Evolutionary conservation across 2,113 vertebrate species (phyloP), one percentile per base, ranked within the genome.

Genomic region (Hyaena hyaena): DNA sequence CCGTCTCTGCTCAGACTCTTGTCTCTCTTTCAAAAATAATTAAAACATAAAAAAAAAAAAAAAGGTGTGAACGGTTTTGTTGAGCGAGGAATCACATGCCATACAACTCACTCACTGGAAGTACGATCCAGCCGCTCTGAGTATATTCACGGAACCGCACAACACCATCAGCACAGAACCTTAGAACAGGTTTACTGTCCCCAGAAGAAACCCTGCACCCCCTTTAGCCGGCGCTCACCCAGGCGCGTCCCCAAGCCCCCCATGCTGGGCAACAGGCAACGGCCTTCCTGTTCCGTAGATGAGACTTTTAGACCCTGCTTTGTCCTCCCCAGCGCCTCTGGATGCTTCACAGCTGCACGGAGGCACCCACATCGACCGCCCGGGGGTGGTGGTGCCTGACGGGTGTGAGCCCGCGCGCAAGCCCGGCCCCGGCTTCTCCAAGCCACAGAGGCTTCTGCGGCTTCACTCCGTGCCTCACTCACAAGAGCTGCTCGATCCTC

Each of bases 21-120:
- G 58, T 61, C 21, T 61, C 58, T 61, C 58, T 61, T 21, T 23
- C 58, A 23, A 61, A 61, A 61, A 61, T 61, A 61, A 61, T 23
- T 61, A 61, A 61, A 8, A 23, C 21, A 8, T 61, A 58, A 58
- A 55, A 55, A n/a, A n/a, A n/a, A 17, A 55, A 55, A 61, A 58
- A 21, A 53, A 53, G 7, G 55, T 19, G 55, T 23, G 19, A 61
- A 23, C 8, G 17, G 7, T 15, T 10, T 23, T 21, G 1, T 1
- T 11, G 80, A 85, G 50, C 9, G 8, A 1, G 3, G 33, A 15
- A 23, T 1, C 14, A 0, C 16, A 17, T 0, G 11, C 15, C 50
- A 8, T 1, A 39, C 21, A 12, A 2, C 2, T n/a, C 19, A 2
- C 39, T 26, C 19, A 0, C 0, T 0, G 4, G 31, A 4, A 43